Conservation (phyloP, 2,797 vertebrate genomes). For the Prionace glauca region DNA sequence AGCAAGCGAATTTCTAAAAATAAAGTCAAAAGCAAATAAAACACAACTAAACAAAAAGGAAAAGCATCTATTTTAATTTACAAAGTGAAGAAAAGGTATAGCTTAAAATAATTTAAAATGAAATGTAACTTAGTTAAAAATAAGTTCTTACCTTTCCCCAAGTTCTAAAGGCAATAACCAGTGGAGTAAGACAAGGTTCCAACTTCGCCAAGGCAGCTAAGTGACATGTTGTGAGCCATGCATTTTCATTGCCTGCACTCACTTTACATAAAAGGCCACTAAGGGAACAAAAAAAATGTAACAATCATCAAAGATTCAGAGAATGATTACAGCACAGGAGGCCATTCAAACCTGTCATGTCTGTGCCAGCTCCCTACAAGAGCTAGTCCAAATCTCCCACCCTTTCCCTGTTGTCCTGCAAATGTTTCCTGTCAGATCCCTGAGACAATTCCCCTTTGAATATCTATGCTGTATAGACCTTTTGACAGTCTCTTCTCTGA, state of each 20-base stretch:
- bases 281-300: slow-evolving; percentile 1
- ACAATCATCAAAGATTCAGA: neutral
- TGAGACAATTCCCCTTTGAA: neutral
- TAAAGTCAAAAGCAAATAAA: neutral
- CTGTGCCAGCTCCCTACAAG: neutral
- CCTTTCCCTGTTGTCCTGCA: neutral
- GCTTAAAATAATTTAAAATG: neutral
- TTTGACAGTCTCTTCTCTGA: neutral
- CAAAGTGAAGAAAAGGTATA: neutral
- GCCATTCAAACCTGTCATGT: neutral
- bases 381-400: neutral
- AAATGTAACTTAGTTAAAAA: neutral
- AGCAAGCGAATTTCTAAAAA: neutral
- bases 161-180: slow-evolving; percentile 74
- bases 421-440: neutral
- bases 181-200: slow-evolving; percentile 63
- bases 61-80: neutral
- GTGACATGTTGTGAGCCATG: slow-evolving; percentile 76
- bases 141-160: slow-evolving; percentile 76
- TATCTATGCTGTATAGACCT: neutral
- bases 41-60: neutral
- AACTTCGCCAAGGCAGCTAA: slow-evolving; percentile 63
- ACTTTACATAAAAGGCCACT: slow-evolving; percentile 89
- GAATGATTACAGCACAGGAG: neutral
- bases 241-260: slow-evolving; percentile 88